Evolutionary conservation across 2,888 invertebrate genomes (phyloP).

Genomic region (Tipula unca): DNA sequence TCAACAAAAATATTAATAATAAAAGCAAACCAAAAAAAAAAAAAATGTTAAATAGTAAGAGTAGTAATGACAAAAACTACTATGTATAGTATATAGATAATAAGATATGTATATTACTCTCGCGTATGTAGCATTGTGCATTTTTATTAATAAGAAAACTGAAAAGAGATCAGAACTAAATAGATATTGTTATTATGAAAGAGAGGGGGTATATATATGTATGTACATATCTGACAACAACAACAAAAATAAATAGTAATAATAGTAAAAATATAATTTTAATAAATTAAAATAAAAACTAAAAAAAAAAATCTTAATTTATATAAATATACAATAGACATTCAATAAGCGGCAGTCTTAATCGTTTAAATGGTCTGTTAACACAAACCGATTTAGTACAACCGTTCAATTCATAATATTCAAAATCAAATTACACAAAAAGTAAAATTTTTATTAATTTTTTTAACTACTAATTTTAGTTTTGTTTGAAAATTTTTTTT

Average conservation of each 20-base stretch:
- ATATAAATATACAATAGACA: slow-evolving; percentile 14
- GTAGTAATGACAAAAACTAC: not conserved
- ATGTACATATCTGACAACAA: not conserved
- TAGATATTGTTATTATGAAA: not conserved
- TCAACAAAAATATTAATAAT: not conserved
- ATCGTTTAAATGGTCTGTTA: slow-evolving; percentile 8
- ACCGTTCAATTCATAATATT: not conserved
- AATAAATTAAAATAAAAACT: not conserved
- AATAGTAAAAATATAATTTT: slow-evolving; percentile 4
- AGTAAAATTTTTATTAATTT: not conserved
- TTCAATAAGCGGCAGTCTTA: not conserved
- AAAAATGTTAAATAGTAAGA: not conserved
- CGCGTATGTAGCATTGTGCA: not conserved
- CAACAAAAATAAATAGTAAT: not conserved
- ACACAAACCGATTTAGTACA: not conserved
- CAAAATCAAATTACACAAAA: not conserved
- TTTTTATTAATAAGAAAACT: not conserved
- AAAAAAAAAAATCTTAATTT: not conserved
- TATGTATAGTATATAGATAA: not conserved
- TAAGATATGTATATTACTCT: not conserved
- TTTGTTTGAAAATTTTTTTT: too few species aligned
- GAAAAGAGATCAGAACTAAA: not conserved
- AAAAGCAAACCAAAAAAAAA: not conserved
- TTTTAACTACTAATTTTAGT: not conserved
- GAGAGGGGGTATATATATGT: not conserved